phyloP scores from a whole-genome alignment of 2,888 invertebrate species.

The Chrysodeixis includens region DNA sequence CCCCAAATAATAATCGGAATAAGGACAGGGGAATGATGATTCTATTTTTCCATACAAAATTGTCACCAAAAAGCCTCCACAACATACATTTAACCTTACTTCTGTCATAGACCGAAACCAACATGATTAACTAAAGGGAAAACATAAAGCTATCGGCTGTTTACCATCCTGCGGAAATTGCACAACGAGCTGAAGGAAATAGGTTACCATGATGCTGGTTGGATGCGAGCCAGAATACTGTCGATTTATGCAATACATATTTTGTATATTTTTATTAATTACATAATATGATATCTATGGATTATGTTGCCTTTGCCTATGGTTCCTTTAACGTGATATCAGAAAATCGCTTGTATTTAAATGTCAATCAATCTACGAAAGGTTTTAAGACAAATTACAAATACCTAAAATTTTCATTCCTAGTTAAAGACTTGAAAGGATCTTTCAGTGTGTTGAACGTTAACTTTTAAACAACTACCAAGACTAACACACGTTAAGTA shows the following conservation, averaged over 20 bases:
- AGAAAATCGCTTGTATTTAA: no score
- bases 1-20: no score
- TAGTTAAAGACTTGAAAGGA: no score
- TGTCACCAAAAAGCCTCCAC: neutral
- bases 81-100: neutral
- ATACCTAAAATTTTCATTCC: no score
- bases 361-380: no score
- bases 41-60: neutral
- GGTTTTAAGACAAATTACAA: no score
- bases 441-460: no score
- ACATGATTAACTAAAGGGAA: conserved; percentile 44
- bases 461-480: no score
- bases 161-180: conserved; percentile 46
- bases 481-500: no score
- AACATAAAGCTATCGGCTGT: conserved; percentile 46
- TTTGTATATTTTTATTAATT: conserved; percentile 49
- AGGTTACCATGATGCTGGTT: conserved; percentile 40
- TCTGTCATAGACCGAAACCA: conserved; percentile 39
- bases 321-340: no score
- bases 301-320: neutral
- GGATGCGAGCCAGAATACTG: conserved; percentile 53
- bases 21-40: no score
- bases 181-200: conserved; percentile 50
- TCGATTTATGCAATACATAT: conserved; percentile 52
- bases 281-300: neutral